Base-by-base conservation (phyloP, 2,113 vertebrate genomes). In the Recurvirostra avosetta region DNA sequence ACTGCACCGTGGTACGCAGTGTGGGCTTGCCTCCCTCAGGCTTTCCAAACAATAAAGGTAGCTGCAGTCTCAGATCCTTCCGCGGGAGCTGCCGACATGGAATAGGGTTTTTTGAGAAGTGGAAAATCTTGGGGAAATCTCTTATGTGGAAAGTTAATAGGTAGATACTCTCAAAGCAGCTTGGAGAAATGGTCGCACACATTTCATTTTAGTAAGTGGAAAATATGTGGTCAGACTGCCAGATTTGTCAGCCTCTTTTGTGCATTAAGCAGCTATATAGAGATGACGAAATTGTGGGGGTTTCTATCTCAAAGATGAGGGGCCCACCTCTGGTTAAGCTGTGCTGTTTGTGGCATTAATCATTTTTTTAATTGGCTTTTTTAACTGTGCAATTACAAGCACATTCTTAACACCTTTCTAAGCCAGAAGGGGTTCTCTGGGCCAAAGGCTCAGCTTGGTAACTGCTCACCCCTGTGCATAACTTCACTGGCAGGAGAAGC, bases 81-180 rank as follows among this genome's bases (percentile, higher is more conserved):
- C 71, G 50, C 3, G 4, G 47, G 47, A 91, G 5, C 68, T 84
- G 89, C 89, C 86, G 67, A 34, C 0, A 0, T 34, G 38, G 75
- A 80, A 86, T 91, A 92, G 7, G 15, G 3, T 1, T 81, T 92
- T 62, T 27, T 56, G 38, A 90, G 63, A 66, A 80, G 34, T 55
- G 88, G 90, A 96, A 96, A 96, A 83, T 83, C 36, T 86, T 78
- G 68, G 75, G 50, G 55, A 96, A 90, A 50, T 86, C 75, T 86
- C 82, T 92, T 88, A 80, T 32, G 23, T 41, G 59, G 67, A 90
- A 93, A 95, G 50, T 43, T 86, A 74, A 79, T 88, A 93, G 71
- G 67, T 29, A 88, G 81, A 53, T 76, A 86, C 29, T 90, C 82
- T 66, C 0, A 0, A 70, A 87, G 72, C 82, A 74, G 58, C 47